These are phyloP conservation scores for Linnaemya vulpina DNA, from an alignment of 2,888 invertebrate genomes.

Conservation along the genomic window DNA sequence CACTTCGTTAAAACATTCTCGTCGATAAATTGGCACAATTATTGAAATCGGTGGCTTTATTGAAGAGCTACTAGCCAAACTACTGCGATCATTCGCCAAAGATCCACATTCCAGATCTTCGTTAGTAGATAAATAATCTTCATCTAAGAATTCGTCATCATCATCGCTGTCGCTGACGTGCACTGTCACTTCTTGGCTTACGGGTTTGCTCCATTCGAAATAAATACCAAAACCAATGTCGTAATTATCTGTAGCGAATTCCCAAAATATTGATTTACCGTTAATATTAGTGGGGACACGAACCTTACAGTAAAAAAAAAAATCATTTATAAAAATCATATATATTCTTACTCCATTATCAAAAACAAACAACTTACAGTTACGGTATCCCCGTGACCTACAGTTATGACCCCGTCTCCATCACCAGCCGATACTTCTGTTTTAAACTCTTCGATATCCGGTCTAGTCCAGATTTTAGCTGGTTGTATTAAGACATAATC, in stretches of 20 bases:
- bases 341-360: background rate
- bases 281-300: slow-evolving; percentile 98
- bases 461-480: slow-evolving; percentile 98
- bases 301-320: slow-evolving; percentile 82
- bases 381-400: slow-evolving; percentile 98
- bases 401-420: slow-evolving; percentile 94
- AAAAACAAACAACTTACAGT: slow-evolving; percentile 86
- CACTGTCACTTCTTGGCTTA: slow-evolving; percentile 92
- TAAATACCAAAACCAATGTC: slow-evolving; percentile 99
- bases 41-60: slow-evolving; percentile 86
- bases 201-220: slow-evolving; percentile 98
- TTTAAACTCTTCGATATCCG: slow-evolving; percentile 95
- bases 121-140: slow-evolving; percentile 82
- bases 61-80: slow-evolving; percentile 71
- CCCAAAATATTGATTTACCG: slow-evolving; percentile 98
- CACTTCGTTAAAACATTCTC: slow-evolving; percentile 98
- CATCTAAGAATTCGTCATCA: slow-evolving; percentile 85
- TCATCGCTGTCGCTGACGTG: slow-evolving; percentile 96
- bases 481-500: slow-evolving; percentile 85
- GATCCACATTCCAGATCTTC: slow-evolving; percentile 87
- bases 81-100: slow-evolving; percentile 77
- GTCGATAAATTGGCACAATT: slow-evolving; percentile 96
- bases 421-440: slow-evolving; percentile 90
- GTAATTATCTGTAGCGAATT: slow-evolving; percentile 99
- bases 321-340: background rate